phyloP scores from a whole-genome alignment of 2,113 vertebrate genomes.

The Platysternon megacephalum region DNA sequence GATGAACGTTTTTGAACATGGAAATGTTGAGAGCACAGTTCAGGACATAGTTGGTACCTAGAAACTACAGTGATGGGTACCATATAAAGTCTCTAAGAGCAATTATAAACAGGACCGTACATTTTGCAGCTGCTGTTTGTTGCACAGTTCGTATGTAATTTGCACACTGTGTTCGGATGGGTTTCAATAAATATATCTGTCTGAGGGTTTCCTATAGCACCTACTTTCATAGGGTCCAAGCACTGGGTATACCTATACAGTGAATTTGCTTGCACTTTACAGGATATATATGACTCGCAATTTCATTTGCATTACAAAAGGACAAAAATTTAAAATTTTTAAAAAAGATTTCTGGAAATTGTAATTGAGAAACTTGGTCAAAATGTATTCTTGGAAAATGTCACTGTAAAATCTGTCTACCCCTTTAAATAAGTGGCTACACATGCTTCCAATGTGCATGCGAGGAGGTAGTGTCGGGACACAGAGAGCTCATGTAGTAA shows the following conservation, averaged over 20 bases:
- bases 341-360: background rate
- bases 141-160: conserved; percentile 48
- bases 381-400: background rate
- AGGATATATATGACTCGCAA: background rate
- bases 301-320: background rate
- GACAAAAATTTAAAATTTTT: background rate
- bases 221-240: background rate
- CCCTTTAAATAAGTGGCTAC: background rate
- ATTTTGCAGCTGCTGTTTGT: conserved; percentile 69
- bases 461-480: background rate
- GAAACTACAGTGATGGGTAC: conserved; percentile 44
- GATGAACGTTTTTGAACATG: conserved; percentile 41
- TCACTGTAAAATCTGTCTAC: background rate
- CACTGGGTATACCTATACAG: background rate
- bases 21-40: conserved; percentile 23
- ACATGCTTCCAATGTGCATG: background rate
- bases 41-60: conserved; percentile 47
- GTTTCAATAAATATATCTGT: conserved; percentile 39
- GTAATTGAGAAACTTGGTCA: rapidly evolving
- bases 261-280: background rate
- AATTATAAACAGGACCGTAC: background rate
- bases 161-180: background rate
- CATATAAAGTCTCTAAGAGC: conserved; percentile 33
- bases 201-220: background rate
- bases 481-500: background rate